Evolutionary conservation across 1,140 invertebrate genomes (phyloP).

Genomic region (Telenomus remus): DNA sequence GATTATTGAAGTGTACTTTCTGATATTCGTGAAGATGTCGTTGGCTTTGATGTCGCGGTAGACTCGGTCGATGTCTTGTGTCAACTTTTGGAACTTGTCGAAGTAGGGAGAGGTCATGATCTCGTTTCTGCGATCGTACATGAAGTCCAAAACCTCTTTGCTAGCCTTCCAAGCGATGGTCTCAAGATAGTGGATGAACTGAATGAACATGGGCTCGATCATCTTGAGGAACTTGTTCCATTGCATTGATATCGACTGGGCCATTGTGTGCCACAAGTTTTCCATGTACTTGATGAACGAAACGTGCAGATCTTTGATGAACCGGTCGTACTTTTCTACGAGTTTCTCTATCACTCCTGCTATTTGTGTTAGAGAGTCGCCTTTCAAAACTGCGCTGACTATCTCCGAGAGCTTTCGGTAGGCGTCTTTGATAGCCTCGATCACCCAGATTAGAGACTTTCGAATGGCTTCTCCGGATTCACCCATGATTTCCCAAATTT

Average conservation of each 20-base stretch:
- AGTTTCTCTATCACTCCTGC: conserved; percentile 81
- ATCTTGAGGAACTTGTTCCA: conserved; percentile 82
- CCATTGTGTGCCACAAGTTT: conserved; percentile 81
- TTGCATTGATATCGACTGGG: conserved; percentile 78
- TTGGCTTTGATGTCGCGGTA: conserved; percentile 85
- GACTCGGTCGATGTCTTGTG: conserved; percentile 84
- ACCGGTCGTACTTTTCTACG: conserved; percentile 85
- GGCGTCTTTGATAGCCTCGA: conserved; percentile 82
- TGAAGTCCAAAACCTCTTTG: conserved; percentile 84
- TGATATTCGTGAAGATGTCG: conserved; percentile 83
- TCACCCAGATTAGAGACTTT: conserved; percentile 83
- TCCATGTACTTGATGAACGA: conserved; percentile 85
- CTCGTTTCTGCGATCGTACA: conserved; percentile 86
- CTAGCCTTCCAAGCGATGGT: conserved; percentile 83
- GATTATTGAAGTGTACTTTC: conserved; percentile 82
- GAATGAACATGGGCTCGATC: conserved; percentile 85
- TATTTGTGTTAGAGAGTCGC: conserved; percentile 82
- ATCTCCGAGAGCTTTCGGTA: conserved; percentile 83
- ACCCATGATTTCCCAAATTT: conserved; percentile 89
- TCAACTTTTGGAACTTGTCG: conserved; percentile 84
- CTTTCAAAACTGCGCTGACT: conserved; percentile 81
- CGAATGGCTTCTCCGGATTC: conserved; percentile 86
- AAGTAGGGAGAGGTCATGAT: conserved; percentile 87
- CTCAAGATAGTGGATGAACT: conserved; percentile 84
- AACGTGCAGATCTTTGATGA: conserved; percentile 85